Percentiles rank a stretch among this genome's conserved stretches.
Conservation (phyloP, 2,797 vertebrate genomes). For the Pteropus rufus region DNA sequence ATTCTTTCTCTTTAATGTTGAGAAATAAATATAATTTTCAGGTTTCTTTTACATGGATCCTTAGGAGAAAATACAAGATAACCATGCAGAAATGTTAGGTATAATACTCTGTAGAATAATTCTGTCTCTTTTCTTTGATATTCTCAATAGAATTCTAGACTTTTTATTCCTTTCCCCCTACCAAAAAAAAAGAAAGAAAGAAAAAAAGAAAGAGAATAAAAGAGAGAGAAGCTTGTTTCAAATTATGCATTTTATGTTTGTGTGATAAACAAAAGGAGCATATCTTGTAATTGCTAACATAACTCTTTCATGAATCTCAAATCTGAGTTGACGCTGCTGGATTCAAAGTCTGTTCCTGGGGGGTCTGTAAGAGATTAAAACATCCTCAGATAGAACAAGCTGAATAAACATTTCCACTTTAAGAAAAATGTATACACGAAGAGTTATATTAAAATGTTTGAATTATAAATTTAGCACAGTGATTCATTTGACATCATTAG, state of each 20-base stretch:
- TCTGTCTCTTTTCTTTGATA: not conserved
- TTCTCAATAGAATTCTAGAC: not conserved
- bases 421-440: not conserved
- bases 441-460: not conserved
- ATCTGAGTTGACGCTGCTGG: not conserved
- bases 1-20: not conserved
- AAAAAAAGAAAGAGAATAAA: not conserved
- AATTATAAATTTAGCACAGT: not conserved
- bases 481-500: constrained; percentile 25
- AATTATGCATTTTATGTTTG: not conserved
- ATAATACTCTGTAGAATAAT: not conserved
- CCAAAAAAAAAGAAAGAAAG: not conserved
- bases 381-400: not conserved
- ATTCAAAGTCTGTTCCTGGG: not conserved
- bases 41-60: not conserved
- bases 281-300: not conserved
- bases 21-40: constrained; percentile 27
- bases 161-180: not conserved
- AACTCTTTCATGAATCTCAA: constrained; percentile 18
- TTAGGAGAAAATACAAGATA: not conserved
- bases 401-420: not conserved
- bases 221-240: not conserved
- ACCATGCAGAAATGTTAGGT: not conserved
- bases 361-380: not conserved
- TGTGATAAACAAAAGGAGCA: not conserved